Percentiles rank a stretch among this genome's conserved stretches.
phyloP scores from a whole-genome alignment of 2,113 vertebrate species.

The Glaucidium brasilianum region DNA sequence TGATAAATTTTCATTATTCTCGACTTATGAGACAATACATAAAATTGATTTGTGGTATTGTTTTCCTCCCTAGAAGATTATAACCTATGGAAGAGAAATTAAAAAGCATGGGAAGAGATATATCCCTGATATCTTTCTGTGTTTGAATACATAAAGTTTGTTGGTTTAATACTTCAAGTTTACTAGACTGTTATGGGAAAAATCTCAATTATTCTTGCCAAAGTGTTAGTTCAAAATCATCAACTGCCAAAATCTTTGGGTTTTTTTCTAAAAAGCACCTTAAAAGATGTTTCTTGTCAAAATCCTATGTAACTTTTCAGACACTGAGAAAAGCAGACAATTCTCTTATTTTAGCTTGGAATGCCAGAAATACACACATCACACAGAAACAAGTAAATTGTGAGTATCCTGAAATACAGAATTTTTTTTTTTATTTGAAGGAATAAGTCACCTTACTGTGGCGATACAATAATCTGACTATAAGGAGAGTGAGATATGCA shows the following conservation, averaged over 20 bases:
- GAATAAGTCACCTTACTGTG: background rate
- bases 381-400: background rate
- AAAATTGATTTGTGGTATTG: background rate
- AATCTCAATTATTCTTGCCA: background rate
- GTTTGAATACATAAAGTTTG: background rate
- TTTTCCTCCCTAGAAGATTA: background rate
- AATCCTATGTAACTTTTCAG: background rate
- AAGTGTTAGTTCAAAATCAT: background rate
- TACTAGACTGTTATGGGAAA: background rate
- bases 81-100: background rate
- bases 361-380: background rate
- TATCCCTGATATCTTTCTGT: background rate
- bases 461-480: background rate
- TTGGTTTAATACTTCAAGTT: background rate
- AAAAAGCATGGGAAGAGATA: background rate
- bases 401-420: background rate
- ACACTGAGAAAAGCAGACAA: background rate
- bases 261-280: background rate
- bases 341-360: background rate
- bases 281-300: background rate
- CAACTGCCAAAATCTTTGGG: background rate
- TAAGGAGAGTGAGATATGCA: background rate
- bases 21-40: background rate
- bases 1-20: background rate
- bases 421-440: background rate